Evolutionary conservation across 1,140 invertebrate species (phyloP), one percentile per base, ranked within the genome.

Genomic region (Andricus grossulariae): DNA sequence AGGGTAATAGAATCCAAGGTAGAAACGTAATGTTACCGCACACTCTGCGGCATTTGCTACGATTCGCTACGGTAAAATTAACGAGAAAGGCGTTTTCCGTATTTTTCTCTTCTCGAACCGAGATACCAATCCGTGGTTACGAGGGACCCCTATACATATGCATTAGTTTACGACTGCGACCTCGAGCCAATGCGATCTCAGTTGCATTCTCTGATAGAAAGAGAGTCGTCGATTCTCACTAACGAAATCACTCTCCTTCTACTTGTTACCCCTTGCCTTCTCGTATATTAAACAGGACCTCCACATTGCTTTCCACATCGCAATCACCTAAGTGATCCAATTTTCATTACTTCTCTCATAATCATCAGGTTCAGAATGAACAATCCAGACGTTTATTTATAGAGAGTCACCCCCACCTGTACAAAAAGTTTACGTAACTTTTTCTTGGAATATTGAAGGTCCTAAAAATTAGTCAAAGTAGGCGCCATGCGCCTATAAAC

Each of bases 1-100:
- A 90, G 88, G 84, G 88, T 90, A 90, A 88, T 87, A 84, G 85
- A 87, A 86, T 78, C 82, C 81, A 87, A 85, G 85, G 82, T 85
- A 83, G 81, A 83, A 83, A 84, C 74, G 77, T 83, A 81, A 85
- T 83, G 77, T 80, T 85, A 77, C 50, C 79, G 75, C 55, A 75
- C 50, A 72, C 80, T 80, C 80, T 74, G 73, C 52, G 66, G 71
- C 70, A 54, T 21, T 80, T 76, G 45, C 73, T 77, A 79, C 74
- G 74, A 73, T 84, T 84, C 79, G 79, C 57, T 78, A 66, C 66
- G 73, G 49, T 82, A 76, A 82, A 85, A 85, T 86, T 87, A 86
- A 86, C 82, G 74, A 87, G 76, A 79, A 75, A 79, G 71, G 52
- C 54, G 71, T 75, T 51, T 66, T 66, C 21, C 32, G 18, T 57